Base-by-base conservation (phyloP, 2,797 vertebrate genomes). In the Adelosebastes latens region DNA sequence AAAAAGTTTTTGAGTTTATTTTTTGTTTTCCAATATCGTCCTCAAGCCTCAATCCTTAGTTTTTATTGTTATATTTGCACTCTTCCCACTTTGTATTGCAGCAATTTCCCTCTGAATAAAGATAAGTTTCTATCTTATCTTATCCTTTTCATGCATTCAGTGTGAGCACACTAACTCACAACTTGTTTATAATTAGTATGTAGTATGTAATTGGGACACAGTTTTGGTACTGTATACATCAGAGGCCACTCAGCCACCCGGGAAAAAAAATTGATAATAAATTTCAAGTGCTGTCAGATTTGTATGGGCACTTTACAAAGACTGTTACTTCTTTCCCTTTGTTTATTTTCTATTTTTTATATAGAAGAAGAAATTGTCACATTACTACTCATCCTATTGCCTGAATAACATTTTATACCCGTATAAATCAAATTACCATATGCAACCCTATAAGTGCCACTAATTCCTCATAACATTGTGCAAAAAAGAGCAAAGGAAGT, bases 401-500 rank as follows among this genome's bases (percentile, higher is more conserved):
- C 67, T 22, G 31, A 71, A 65, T 14, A 46, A 4, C 13, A 58
- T 42, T 53, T 24, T 46, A 56, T 9, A 60, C 52, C 29, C 58
- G 24, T n/a, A 66, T 36, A 22, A 73, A 66, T 11, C n/a, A 3
- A 36, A 62, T 59, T 56, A 69, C 16, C 14, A 64, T 14, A 25
- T 6, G 4, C 2, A 1, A 20, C n/a, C 36, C 4, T 27, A 20
- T 72, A 65, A 34, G 59, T 66, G 77, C 80, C 2, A 6, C 36
- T 72, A 52, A 85, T 71, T 65, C 77, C 46, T 68, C 14, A 6
- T 18, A 62, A 79, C 62, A 27, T 2, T 52, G 56, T 49, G 52
- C 53, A 52, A 70, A 63, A 63, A 75, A 71, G 6, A 62, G 56
- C 4, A 69, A 67, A 79, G 60, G 6, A 75, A 77, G 53, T 31